These are phyloP conservation scores for Pocillopora verrucosa DNA, from an alignment of 64 coral and sea anemone genomes.

Conservation along the genomic window DNA sequence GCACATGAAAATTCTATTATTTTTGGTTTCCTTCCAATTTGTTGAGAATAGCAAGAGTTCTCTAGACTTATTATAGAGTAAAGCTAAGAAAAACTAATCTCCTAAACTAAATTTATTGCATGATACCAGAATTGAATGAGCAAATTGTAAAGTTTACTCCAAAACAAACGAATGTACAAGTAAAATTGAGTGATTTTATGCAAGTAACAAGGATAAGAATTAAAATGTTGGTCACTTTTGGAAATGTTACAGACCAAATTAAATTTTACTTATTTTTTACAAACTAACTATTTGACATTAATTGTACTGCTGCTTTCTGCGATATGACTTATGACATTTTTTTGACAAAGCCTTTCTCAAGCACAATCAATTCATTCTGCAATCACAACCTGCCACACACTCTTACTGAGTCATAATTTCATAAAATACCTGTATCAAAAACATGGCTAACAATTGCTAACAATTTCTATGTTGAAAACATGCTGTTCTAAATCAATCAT, in stretches of 20 bases:
- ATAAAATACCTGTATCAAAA: not conserved
- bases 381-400: no score
- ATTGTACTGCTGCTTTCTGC: no score
- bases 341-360: no score
- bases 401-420: no score
- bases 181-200: not conserved
- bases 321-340: no score
- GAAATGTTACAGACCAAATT: not conserved
- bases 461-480: no score
- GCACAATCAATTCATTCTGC: no score
- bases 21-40: no score
- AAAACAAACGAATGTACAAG: not conserved
- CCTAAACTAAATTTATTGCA: not conserved
- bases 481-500: not conserved
- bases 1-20: no score
- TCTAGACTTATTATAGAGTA: no score
- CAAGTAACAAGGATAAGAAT: not conserved
- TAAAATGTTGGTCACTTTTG: not conserved
- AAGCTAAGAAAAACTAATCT: no score
- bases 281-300: not conserved
- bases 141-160: slow-evolving; percentile 5
- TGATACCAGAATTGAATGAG: not conserved
- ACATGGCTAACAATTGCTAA: not conserved
- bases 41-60: no score
- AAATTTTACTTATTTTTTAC: not conserved